Conservation (phyloP, 2,113 vertebrate species). For the Cathartes aura region DNA sequence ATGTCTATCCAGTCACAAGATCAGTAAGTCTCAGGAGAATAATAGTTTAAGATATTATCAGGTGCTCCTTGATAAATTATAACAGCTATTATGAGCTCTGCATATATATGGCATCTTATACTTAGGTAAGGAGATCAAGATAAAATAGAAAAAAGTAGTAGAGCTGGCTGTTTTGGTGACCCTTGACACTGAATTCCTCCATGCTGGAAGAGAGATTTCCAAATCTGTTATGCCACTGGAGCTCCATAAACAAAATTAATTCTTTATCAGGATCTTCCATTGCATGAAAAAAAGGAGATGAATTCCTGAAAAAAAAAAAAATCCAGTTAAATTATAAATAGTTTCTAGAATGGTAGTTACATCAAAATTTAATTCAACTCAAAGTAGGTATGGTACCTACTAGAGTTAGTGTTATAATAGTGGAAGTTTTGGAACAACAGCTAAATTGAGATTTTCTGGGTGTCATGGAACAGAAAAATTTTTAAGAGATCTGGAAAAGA, state of each 20-base stretch:
- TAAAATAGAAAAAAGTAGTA: neutral
- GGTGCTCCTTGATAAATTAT: neutral
- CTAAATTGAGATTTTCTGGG: neutral
- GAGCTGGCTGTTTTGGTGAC: neutral
- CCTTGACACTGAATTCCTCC: neutral
- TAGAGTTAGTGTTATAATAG: neutral
- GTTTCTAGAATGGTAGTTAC: neutral
- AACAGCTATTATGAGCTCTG: neutral
- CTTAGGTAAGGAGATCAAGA: neutral
- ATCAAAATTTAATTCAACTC: neutral
- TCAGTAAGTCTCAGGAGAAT: neutral
- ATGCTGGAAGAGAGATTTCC: neutral
- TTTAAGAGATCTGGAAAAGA: neutral
- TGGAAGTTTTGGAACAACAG: neutral
- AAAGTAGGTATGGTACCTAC: neutral
- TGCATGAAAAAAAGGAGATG: neutral
- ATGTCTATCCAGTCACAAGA: neutral
- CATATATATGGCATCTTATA: neutral
- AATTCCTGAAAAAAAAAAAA: neutral
- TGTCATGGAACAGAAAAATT: neutral
- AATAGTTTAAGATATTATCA: neutral
- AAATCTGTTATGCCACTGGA: neutral
- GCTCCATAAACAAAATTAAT: neutral
- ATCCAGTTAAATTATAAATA: neutral
- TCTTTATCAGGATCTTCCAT: neutral